Evolutionary conservation across 1,140 invertebrate genomes (phyloP).

Genomic region (Drosophila nigrodunni): DNA sequence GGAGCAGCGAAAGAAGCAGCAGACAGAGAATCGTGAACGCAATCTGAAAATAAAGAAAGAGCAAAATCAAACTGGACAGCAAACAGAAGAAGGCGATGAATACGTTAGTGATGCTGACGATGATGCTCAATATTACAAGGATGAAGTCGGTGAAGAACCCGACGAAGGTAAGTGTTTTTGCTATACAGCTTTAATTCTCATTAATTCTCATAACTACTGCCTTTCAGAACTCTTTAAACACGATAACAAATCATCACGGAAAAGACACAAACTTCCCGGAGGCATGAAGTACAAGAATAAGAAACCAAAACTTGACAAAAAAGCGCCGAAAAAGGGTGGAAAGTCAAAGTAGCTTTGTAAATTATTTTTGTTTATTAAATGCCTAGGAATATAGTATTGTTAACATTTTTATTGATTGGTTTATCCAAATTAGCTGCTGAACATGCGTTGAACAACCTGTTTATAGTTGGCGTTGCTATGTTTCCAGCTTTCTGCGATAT

Average conservation of each 20-base stretch:
- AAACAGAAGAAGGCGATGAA: constrained; percentile 83
- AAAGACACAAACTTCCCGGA: constrained; percentile 60
- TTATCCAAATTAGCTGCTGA: constrained; percentile 61
- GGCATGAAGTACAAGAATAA: constrained; percentile 78
- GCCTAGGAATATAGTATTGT: constrained; percentile 16
- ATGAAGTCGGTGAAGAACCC: constrained; percentile 94
- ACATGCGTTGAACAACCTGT: constrained; percentile 81
- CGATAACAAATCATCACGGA: constrained; percentile 58
- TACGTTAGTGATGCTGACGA: constrained; percentile 86
- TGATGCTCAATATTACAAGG: constrained; percentile 92
- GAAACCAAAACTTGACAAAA: constrained; percentile 55
- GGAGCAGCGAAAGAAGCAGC: constrained; percentile 90
- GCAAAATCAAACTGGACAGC: constrained; percentile 82
- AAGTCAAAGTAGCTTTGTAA: constrained; percentile 49
- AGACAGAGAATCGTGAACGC: constrained; percentile 90
- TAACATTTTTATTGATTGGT: not conserved
- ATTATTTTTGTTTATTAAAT: constrained; percentile 28
- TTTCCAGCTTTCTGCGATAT: constrained; percentile 69
- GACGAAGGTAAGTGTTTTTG: constrained; percentile 87
- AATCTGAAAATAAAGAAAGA: constrained; percentile 89
- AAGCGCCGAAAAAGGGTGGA: constrained; percentile 19
- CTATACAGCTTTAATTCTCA: not conserved
- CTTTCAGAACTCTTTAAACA: constrained; percentile 74
- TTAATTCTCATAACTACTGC: not conserved
- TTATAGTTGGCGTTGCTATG: constrained; percentile 74